These are phyloP conservation scores for Cnemophilus loriae DNA, from an alignment of 2,113 vertebrate species.

Conservation along the genomic window DNA sequence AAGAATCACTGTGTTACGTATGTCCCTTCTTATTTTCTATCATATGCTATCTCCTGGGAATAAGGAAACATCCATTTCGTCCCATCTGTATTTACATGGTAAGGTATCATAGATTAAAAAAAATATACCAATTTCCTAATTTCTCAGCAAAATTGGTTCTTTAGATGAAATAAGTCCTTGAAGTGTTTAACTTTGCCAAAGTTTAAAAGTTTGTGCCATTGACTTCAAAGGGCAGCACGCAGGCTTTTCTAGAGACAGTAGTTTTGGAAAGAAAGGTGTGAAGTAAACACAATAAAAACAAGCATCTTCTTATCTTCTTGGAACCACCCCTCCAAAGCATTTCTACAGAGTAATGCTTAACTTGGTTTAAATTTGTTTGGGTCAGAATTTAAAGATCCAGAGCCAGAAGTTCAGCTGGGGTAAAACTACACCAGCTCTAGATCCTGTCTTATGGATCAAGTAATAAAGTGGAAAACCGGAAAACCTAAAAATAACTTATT, in stretches of 20 bases:
- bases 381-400: background rate
- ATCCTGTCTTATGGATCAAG: background rate
- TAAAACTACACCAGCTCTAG: background rate
- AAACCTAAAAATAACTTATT: background rate
- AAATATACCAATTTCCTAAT: background rate
- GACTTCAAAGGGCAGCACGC: background rate
- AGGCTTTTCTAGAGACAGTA: background rate
- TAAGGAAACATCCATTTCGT: background rate
- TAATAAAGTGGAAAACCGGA: background rate
- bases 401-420: background rate
- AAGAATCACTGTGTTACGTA: background rate
- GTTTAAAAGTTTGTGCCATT: background rate
- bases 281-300: background rate
- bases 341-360: background rate
- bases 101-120: background rate
- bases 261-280: background rate
- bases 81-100: background rate
- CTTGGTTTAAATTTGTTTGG: background rate
- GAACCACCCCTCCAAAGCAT: background rate
- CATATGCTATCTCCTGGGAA: background rate
- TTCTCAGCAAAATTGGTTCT: background rate
- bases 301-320: background rate
- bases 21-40: background rate
- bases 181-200: background rate
- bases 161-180: background rate